A percentile compares a stretch with the other conserved stretches of the same genome.
Conservation (phyloP, 2,888 invertebrate genomes). For the Acleris laterana region DNA sequence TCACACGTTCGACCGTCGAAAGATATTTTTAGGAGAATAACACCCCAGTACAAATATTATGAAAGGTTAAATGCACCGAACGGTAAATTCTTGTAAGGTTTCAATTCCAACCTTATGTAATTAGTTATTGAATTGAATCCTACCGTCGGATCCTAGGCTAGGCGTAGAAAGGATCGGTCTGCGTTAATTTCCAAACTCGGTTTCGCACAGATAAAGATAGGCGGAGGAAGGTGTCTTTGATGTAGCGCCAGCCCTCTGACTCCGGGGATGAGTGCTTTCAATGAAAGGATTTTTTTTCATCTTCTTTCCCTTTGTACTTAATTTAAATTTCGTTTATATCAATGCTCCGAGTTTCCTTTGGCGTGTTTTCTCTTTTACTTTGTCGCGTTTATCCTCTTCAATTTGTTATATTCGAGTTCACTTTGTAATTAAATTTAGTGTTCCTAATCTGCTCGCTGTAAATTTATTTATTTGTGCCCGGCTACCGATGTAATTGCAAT, state of each 20-base stretch:
- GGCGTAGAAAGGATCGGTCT: constrained; percentile 64
- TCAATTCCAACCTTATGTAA: too few species aligned
- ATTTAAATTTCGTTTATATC: constrained; percentile 85
- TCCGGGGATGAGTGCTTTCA: constrained; percentile 82
- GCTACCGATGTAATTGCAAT: constrained; percentile 79
- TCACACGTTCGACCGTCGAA: too few species aligned
- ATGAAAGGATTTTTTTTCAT: constrained; percentile 84
- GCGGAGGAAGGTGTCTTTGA: constrained; percentile 79
- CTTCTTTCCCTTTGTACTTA: constrained; percentile 84
- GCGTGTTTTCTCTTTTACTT: constrained; percentile 84
- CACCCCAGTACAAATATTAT: too few species aligned
- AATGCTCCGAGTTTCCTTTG: constrained; percentile 82
- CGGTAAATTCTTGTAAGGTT: too few species aligned
- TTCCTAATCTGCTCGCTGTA: constrained; percentile 78
- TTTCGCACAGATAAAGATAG: constrained; percentile 80
- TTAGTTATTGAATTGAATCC: too few species aligned
- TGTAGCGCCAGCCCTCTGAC: constrained; percentile 79
- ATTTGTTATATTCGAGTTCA: constrained; percentile 82
- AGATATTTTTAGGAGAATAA: too few species aligned
- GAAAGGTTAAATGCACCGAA: too few species aligned
- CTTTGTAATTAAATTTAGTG: constrained; percentile 84
- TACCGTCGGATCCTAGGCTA: constrained; percentile 48
- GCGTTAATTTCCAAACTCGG: constrained; percentile 83
- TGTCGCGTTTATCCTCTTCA: constrained; percentile 84
- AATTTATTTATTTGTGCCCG: constrained; percentile 64